Evolutionary conservation across 2,113 vertebrate species (phyloP), one percentile per base, ranked within the genome.

Genomic region (Centrocercus urophasianus): DNA sequence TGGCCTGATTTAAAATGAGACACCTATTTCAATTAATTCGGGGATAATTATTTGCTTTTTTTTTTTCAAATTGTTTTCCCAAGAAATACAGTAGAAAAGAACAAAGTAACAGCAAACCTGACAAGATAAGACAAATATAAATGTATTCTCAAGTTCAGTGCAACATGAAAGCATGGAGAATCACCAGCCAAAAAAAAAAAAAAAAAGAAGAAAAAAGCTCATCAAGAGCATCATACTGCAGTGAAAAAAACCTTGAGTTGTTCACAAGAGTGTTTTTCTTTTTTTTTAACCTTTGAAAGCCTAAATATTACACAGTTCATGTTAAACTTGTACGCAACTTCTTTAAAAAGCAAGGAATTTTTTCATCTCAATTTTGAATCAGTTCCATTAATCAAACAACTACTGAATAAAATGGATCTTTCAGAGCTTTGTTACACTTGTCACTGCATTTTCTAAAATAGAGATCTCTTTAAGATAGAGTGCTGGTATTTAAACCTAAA

Each of bases 71-170:
- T 32, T 77, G 5, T 38, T 87, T 86, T 79, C 40, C 21, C 30
- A 79, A 54, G 66, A 40, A 81, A 52, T n/a, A 79, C 11, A 18
- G 48, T 17, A 70, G 81, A 69, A 34, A 85, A 36, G 45, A 43
- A 83, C 6, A 5, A 91, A 77, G 63, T 8, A 87, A 86, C 48
- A 73, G 84, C 82, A 54, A 91, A 67, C 48, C 65, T 88, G 84
- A 89, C 2, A 4, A 86, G 69, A 69, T 64, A 87, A 66, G 59
- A 84, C 54, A 94, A 90, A 92, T 66, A 76, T 42, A 75, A 45
- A 42, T 87, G 45, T 22, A 83, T 90, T 89, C 89, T 80, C 79
- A 89, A 56, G 45, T 74, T 88, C 91, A 83, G 56, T 48, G 45
- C 21, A 89, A 91, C 59, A 70, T 47, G 60, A 76, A 95, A 63